Evolutionary conservation across 1,140 invertebrate genomes (phyloP).

Genomic region (Zaprionus taronus): DNA sequence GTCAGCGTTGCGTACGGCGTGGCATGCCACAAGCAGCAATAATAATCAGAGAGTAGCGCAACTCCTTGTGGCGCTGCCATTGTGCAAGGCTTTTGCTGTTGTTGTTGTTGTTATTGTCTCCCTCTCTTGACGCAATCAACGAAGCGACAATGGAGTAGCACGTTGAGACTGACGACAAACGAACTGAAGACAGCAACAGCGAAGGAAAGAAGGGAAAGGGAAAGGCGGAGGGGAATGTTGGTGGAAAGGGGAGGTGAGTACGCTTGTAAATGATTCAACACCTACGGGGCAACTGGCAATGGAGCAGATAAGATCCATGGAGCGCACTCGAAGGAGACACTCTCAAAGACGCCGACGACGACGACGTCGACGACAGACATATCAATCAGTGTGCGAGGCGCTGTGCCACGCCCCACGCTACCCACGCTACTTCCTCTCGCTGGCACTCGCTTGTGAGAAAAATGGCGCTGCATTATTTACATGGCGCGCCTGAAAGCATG

Average conservation of each 20-base stretch:
- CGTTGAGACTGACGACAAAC: slow-evolving; percentile 27
- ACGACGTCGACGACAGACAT: slow-evolving; percentile 53
- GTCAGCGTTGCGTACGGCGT: slow-evolving; percentile 15
- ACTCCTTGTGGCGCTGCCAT: slow-evolving; percentile 6
- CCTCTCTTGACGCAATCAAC: slow-evolving; percentile 62
- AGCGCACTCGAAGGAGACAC: slow-evolving; percentile 1
- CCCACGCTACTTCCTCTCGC: slow-evolving; percentile 19
- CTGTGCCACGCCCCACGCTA: slow-evolving; percentile 20
- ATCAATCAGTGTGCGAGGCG: slow-evolving; percentile 65
- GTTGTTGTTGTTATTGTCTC: slow-evolving; percentile 21
- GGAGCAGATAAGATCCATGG: slow-evolving; percentile 61
- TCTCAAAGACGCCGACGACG: slow-evolving; percentile 20
- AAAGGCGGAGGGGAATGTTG: neutral
- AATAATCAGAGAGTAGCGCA: slow-evolving; percentile 65
- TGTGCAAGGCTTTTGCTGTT: slow-evolving; percentile 11
- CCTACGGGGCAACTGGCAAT: slow-evolving; percentile 54
- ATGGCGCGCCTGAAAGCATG: slow-evolving; percentile 79
- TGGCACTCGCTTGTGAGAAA: slow-evolving; percentile 59
- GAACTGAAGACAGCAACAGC: neutral
- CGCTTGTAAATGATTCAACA: slow-evolving; percentile 79
- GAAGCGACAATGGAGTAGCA: slow-evolving; percentile 47
- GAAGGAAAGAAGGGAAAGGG: neutral
- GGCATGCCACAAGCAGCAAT: slow-evolving; percentile 62
- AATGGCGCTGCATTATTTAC: slow-evolving; percentile 80
- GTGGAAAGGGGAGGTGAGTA: neutral